These are phyloP conservation scores for Xiphydria camelus DNA, from an alignment of 2,888 invertebrate species.

Conservation along the genomic window DNA sequence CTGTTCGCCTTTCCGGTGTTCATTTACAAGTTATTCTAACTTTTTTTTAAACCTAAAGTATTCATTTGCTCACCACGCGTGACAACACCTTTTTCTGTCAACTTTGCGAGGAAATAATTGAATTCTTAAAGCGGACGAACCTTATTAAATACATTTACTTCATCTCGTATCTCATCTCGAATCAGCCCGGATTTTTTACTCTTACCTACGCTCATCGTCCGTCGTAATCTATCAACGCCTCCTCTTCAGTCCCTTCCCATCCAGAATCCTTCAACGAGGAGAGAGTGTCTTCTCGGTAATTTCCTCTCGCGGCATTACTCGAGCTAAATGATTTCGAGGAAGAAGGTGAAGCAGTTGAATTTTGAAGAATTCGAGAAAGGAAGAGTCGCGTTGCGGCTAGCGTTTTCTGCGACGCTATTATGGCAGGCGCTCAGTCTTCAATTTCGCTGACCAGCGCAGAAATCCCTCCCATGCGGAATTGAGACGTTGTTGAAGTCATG, in stretches of 20 bases:
- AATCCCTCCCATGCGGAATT: slow-evolving; percentile 34
- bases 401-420: slow-evolving; percentile 8
- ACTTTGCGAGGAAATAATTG: too few relatives aligned
- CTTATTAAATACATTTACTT: too few relatives aligned
- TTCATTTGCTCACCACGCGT: too few relatives aligned
- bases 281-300: not conserved
- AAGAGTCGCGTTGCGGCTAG: too few relatives aligned
- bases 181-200: too few relatives aligned
- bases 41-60: too few relatives aligned
- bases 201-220: not conserved
- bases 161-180: not conserved
- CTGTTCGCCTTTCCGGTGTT: not conserved
- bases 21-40: too few relatives aligned
- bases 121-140: too few relatives aligned
- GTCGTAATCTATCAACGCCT: not conserved
- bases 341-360: slow-evolving; percentile 1
- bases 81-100: too few relatives aligned
- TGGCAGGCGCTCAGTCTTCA: slow-evolving; percentile 36
- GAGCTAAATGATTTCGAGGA: slow-evolving; percentile 8
- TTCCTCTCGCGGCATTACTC: not conserved
- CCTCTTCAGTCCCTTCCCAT: not conserved
- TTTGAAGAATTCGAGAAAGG: slow-evolving; percentile 11
- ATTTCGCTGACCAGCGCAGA: slow-evolving; percentile 44
- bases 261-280: not conserved
- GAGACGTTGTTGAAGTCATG: slow-evolving; percentile 32